phyloP scores from a whole-genome alignment of 2,888 invertebrate species.

The Ennomos quercinarius region DNA sequence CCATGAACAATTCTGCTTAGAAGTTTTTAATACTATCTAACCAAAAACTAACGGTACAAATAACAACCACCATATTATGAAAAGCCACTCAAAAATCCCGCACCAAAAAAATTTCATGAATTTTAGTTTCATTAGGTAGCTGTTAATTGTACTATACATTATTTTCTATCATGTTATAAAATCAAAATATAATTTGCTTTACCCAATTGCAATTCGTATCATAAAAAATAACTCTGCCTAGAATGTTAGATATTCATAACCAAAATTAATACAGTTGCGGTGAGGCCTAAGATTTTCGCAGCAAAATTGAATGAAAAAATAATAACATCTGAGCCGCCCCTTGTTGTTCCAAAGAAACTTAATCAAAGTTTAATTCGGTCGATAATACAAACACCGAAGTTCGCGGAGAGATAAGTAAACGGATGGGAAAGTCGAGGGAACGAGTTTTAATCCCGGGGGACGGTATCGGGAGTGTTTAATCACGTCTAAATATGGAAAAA shows the following conservation, averaged over 20 bases:
- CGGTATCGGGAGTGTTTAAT: constrained; percentile 76
- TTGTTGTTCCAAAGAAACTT: constrained; percentile 66
- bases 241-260: constrained; percentile 18
- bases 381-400: constrained; percentile 78
- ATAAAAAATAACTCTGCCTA: constrained; percentile 3
- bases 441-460: constrained; percentile 72
- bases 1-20: no score
- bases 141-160: no score
- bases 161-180: no score
- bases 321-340: constrained; percentile 45
- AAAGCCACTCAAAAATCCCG: no score
- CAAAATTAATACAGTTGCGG: constrained; percentile 31
- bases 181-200: neutral
- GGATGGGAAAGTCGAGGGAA: constrained; percentile 70
- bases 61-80: no score
- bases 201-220: constrained; percentile 3
- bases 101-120: no score
- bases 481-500: constrained; percentile 82
- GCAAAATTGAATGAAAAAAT: constrained; percentile 41
- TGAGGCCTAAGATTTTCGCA: constrained; percentile 28
- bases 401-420: constrained; percentile 72
- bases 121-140: no score
- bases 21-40: no score
- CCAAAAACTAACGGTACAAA: no score
- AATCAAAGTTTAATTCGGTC: constrained; percentile 78